Percentiles rank a stretch among this genome's conserved stretches.
These are phyloP conservation scores for Lordiphosa fenestrarum DNA, from an alignment of 2,888 invertebrate genomes.

Conservation along the genomic window DNA sequence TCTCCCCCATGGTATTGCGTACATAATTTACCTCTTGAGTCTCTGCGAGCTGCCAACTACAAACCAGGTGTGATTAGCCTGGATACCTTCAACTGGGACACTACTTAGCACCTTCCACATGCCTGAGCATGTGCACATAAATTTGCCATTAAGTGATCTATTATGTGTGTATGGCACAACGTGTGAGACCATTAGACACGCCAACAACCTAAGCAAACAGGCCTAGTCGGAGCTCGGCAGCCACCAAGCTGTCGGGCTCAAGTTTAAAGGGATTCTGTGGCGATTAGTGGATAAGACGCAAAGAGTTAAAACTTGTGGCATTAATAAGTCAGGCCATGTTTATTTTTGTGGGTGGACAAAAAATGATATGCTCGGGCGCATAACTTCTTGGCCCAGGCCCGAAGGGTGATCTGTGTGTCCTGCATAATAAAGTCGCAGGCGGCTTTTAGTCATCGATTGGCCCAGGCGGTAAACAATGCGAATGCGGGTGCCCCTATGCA, in stretches of 20 bases:
- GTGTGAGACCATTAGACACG: slow-evolving; percentile 11
- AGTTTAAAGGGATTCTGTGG: slow-evolving; percentile 18
- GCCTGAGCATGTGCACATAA: slow-evolving; percentile 55
- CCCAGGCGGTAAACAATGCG: slow-evolving; percentile 63
- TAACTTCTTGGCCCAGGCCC: slow-evolving; percentile 36
- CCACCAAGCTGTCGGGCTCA: background rate
- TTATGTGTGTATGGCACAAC: slow-evolving; percentile 14
- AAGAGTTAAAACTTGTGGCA: slow-evolving; percentile 50
- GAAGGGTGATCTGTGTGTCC: slow-evolving; percentile 35
- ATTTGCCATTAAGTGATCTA: slow-evolving; percentile 61
- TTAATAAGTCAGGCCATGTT: slow-evolving; percentile 64
- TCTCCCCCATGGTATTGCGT: no score
- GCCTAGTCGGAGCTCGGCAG: slow-evolving; percentile 1
- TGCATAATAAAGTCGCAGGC: slow-evolving; percentile 57
- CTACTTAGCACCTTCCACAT: slow-evolving; percentile 30
- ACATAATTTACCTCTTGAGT: no score
- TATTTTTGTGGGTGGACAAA: slow-evolving; percentile 21
- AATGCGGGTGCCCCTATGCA: slow-evolving; percentile 61
- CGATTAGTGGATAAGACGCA: slow-evolving; percentile 19
- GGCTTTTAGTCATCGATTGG: slow-evolving; percentile 19
- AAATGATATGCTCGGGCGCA: slow-evolving; percentile 53
- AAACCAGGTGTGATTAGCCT: no score
- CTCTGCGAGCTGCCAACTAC: no score
- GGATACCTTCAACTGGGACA: no score
- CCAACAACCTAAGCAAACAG: slow-evolving; percentile 33